These are phyloP conservation scores for Trachelus tabidus DNA, from an alignment of 2,888 invertebrate species.

Conservation along the genomic window DNA sequence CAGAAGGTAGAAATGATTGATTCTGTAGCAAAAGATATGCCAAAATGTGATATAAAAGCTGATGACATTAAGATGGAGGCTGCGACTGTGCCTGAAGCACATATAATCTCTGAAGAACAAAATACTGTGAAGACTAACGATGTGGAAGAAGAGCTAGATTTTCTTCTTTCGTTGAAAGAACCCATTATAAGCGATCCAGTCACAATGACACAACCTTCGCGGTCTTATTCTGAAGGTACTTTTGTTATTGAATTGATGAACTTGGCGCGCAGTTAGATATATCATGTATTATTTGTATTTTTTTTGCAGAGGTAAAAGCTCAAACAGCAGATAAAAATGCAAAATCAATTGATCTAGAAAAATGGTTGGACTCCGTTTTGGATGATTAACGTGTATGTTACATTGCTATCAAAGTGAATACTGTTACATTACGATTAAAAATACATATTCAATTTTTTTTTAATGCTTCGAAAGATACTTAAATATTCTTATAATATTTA, in stretches of 20 bases:
- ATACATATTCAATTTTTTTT: neutral
- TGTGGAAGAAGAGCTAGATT: constrained; percentile 52
- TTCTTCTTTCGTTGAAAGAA: constrained; percentile 51
- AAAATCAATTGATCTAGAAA: constrained; percentile 56
- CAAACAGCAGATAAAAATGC: constrained; percentile 28
- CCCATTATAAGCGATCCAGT: constrained; percentile 32
- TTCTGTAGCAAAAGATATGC: neutral
- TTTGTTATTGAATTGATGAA: neutral
- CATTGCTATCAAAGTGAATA: neutral
- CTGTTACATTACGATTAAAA: neutral
- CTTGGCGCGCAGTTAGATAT: neutral
- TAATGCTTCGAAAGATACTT: neutral
- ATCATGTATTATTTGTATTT: constrained; percentile 2
- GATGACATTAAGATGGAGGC: neutral
- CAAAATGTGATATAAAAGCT: neutral
- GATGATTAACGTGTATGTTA: constrained; percentile 39
- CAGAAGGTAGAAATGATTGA: constrained; percentile 13
- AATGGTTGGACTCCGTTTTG: constrained; percentile 57
- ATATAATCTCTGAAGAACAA: constrained; percentile 2
- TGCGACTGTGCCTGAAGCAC: neutral
- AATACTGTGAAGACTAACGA: constrained; percentile 24
- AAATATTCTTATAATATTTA: neutral
- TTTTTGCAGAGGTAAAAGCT: constrained; percentile 30
- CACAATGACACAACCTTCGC: constrained; percentile 7
- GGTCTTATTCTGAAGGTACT: constrained; percentile 14